Evolutionary conservation across 1,140 invertebrate species (phyloP).

Genomic region (Geopemphigus sp.): DNA sequence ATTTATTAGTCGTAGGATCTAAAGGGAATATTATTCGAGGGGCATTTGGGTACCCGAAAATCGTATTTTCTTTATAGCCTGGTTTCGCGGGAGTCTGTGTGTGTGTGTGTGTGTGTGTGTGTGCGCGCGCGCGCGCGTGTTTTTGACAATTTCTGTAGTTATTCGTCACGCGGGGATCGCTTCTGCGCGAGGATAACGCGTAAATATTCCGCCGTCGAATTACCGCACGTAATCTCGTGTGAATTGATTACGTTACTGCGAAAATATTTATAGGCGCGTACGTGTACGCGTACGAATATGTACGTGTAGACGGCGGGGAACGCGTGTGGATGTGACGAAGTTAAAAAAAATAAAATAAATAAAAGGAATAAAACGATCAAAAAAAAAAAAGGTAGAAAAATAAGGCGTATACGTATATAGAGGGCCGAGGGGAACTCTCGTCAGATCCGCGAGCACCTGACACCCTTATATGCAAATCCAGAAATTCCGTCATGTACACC

Average conservation of each 20-base stretch:
- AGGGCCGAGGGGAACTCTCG: slow-evolving; percentile 24
- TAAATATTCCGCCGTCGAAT: slow-evolving; percentile 12
- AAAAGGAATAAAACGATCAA: too few relatives aligned
- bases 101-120: too few relatives aligned
- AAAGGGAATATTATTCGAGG: neutral
- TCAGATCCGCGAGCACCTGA: slow-evolving; percentile 41
- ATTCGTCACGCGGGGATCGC: slow-evolving; percentile 3
- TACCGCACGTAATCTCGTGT: slow-evolving; percentile 35
- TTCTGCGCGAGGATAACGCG: neutral
- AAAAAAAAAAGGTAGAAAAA: neutral
- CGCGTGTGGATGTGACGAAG: neutral
- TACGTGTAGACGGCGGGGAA: neutral
- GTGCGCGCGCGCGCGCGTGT: neutral
- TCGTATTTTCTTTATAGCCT: neutral
- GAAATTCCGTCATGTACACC: slow-evolving; percentile 31
- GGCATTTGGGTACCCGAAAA: neutral
- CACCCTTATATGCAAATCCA: slow-evolving; percentile 48
- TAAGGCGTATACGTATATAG: too few relatives aligned
- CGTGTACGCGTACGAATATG: too few relatives aligned
- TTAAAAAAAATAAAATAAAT: neutral
- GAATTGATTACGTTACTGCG: slow-evolving; percentile 37
- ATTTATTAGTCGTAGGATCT: neutral
- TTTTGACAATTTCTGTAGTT: slow-evolving; percentile 17
- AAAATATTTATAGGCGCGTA: slow-evolving; percentile 37
- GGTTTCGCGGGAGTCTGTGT: neutral